Conservation (phyloP, 53 echinoderm and acorn worm genomes). For the Crossaster papposus region DNA sequence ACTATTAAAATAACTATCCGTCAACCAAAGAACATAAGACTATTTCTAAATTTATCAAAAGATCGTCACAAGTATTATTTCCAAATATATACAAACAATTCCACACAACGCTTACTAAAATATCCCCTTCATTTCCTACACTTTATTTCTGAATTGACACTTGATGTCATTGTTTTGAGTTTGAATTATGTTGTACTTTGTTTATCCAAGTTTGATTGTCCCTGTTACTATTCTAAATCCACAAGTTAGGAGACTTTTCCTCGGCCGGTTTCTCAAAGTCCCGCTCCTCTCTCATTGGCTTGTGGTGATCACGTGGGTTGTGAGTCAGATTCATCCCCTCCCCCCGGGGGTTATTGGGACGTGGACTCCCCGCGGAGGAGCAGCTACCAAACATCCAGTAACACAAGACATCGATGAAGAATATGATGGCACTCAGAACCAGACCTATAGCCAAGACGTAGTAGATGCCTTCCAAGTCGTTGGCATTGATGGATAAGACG, state of each 20-base stretch:
- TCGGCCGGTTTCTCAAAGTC: background rate
- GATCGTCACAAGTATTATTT: background rate
- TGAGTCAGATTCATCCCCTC: background rate
- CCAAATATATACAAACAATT: slow-evolving; percentile 12
- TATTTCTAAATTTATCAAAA: background rate
- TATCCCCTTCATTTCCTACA: background rate
- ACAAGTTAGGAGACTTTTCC: slow-evolving; percentile 34
- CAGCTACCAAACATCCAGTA: slow-evolving; percentile 64
- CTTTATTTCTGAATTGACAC: background rate
- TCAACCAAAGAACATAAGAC: background rate
- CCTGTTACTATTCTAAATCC: slow-evolving; percentile 9
- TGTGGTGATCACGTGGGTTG: background rate
- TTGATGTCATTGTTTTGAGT: background rate
- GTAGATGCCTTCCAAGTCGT: slow-evolving; percentile 83
- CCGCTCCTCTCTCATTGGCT: background rate
- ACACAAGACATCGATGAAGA: slow-evolving; percentile 73
- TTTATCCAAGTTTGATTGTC: background rate
- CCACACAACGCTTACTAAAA: background rate
- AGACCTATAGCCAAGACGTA: slow-evolving; percentile 83
- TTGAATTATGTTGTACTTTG: no score
- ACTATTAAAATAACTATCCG: background rate
- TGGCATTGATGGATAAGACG: slow-evolving; percentile 79
- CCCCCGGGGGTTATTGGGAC: slow-evolving; percentile 56
- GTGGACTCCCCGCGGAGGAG: slow-evolving; percentile 58
- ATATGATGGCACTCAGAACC: slow-evolving; percentile 73